Evolutionary conservation across 2,888 invertebrate species (phyloP), one percentile per base, ranked within the genome.

Genomic region (Peribatodes rhomboidaria): DNA sequence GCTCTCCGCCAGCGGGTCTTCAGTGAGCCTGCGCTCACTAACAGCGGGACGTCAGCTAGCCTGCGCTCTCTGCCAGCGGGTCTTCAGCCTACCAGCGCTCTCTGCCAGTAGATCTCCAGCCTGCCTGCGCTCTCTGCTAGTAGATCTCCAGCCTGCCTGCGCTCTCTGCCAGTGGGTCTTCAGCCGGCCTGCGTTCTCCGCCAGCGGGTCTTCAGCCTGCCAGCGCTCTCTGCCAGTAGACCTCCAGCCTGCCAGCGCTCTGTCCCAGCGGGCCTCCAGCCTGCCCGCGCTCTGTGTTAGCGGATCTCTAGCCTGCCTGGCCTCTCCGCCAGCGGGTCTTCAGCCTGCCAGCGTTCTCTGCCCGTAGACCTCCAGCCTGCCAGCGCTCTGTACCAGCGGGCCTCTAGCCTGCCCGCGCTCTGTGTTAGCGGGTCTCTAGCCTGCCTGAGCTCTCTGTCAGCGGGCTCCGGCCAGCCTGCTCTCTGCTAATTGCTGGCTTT

Each of bases 181-280:
- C 27, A 22, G 37, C 6, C 14, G 31, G 53, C 20, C 27, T 9
- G 39, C 9, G 27, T 6, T 27, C 2, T 6, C 6, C 27, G 27
- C 18, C 50, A 10, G 53, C 27, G 47, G 2, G 47, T 31, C 22
- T 37, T n/a, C 53, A 39, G 53, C 20, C 53, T 53, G 53, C 22
- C 22, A 37, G 53, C 16, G 33, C 8, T n/a, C 16, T 6, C 20
- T 4, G 37, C 37, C 33, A 53, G 20, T n/a, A 7, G 14, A 13
- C 2, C 20, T 44, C n/a, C 31, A 7, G 9, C 18, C 50, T 16
- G 37, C 35, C 35, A 9, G 20, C 37, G n/a, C 31, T 20, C 8
- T 13, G 1, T 1, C 10, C 20, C 4, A 41, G n/a, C 9, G 20
- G 18, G n/a, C 31, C 13, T 9, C 20, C 14, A 7, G 9, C 33